These are phyloP conservation scores for Cremastobaeus sp. DNA, from an alignment of 2,888 invertebrate species.

Conservation along the genomic window DNA sequence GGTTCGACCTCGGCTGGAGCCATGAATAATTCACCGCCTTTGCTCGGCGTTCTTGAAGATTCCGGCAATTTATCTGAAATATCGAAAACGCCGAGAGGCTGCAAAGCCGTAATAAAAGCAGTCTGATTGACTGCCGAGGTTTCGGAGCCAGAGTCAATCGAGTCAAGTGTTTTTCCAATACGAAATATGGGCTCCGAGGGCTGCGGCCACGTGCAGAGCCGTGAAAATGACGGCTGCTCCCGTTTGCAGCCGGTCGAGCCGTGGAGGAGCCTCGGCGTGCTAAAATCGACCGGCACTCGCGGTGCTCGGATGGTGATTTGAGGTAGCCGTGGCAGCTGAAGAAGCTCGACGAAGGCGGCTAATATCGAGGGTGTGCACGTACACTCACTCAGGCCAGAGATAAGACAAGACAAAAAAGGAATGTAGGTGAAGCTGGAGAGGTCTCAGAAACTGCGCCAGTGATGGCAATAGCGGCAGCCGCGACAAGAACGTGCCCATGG, in stretches of 20 bases:
- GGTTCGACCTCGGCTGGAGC: too few relatives aligned
- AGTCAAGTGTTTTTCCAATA: constrained; percentile 23
- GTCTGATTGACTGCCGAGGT: neutral
- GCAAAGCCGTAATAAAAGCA: too few relatives aligned
- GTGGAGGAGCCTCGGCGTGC: neutral
- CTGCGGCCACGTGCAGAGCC: neutral
- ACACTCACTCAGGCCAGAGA: constrained; percentile 53
- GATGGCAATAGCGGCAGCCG: constrained; percentile 42
- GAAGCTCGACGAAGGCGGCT: constrained; percentile 38
- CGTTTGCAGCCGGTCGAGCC: neutral
- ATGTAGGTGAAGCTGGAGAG: constrained; percentile 70
- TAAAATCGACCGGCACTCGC: neutral
- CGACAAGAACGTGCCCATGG: constrained; percentile 59
- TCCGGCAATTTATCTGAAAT: too few relatives aligned
- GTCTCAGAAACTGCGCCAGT: constrained; percentile 53
- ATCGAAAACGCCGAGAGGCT: neutral
- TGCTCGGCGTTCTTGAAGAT: too few relatives aligned
- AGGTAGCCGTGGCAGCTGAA: constrained; percentile 43
- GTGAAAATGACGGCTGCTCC: neutral
- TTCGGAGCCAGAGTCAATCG: constrained; percentile 9
- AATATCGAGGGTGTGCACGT: constrained; percentile 56
- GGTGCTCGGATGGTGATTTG: constrained; percentile 25
- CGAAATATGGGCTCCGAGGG: constrained; percentile 13
- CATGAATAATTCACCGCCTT: too few relatives aligned
- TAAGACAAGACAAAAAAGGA: constrained; percentile 68